A percentile compares a stretch with the other conserved stretches of the same genome.
These are phyloP conservation scores for Lasius fuliginosus DNA, from an alignment of 2,888 invertebrate genomes.

Conservation along the genomic window DNA sequence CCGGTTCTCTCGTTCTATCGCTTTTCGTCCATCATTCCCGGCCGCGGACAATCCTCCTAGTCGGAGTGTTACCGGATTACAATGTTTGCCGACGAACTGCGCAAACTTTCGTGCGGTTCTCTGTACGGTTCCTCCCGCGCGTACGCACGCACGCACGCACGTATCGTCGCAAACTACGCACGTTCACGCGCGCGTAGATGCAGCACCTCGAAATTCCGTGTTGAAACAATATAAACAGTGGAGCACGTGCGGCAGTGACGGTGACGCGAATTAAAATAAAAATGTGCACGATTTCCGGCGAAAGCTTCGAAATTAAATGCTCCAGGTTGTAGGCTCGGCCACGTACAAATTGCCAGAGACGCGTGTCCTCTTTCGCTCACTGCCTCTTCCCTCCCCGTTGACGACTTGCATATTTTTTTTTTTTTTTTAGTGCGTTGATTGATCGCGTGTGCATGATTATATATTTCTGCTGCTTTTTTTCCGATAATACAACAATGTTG, in stretches of 20 bases:
- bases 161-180: slow-evolving; percentile 50
- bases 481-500: slow-evolving; percentile 2
- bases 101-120: slow-evolving; percentile 74
- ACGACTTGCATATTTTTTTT: background rate
- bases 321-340: slow-evolving; percentile 18
- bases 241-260: slow-evolving; percentile 19
- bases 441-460: slow-evolving; percentile 9
- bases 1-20: slow-evolving; percentile 40
- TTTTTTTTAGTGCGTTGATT: slow-evolving; percentile 24
- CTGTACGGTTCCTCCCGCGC: slow-evolving; percentile 68
- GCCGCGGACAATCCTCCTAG: slow-evolving; percentile 75
- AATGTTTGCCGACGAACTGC: slow-evolving; percentile 81
- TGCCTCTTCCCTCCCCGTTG: background rate
- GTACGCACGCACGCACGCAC: slow-evolving; percentile 51
- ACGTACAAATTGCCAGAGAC: slow-evolving; percentile 56
- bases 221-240: slow-evolving; percentile 39
- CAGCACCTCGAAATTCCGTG: slow-evolving; percentile 1
- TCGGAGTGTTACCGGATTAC: slow-evolving; percentile 81
- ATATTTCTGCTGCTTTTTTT: slow-evolving; percentile 15
- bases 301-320: slow-evolving; percentile 54
- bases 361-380: background rate
- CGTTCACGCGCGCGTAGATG: slow-evolving; percentile 31
- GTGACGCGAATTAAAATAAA: slow-evolving; percentile 61
- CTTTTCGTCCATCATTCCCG: slow-evolving; percentile 37
- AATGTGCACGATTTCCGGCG: slow-evolving; percentile 53